Evolutionary conservation across 2,113 vertebrate species (phyloP).

Genomic region (Callospermophilus lateralis): DNA sequence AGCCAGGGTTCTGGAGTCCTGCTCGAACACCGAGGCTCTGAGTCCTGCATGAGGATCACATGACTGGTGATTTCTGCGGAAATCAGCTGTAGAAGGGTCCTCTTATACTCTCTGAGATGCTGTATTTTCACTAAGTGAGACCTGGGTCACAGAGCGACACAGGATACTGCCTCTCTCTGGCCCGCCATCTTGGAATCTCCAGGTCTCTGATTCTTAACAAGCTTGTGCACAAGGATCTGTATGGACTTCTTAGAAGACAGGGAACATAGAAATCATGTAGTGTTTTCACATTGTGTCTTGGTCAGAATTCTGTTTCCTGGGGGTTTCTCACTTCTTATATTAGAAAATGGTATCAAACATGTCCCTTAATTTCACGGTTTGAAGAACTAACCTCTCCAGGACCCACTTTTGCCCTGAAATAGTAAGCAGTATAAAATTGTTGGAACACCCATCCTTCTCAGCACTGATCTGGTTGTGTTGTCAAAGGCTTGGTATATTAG

Average conservation of each 20-base stretch:
- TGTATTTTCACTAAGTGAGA: too few relatives aligned
- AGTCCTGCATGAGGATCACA: too few relatives aligned
- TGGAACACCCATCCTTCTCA: not conserved
- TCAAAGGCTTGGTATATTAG: not conserved
- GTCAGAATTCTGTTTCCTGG: not conserved
- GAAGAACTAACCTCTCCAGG: not conserved
- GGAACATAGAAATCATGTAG: not conserved
- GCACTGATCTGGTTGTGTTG: not conserved
- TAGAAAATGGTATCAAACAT: constrained; percentile 15
- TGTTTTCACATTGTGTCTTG: not conserved
- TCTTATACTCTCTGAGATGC: too few relatives aligned
- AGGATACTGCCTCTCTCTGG: too few relatives aligned
- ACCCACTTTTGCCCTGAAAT: not conserved
- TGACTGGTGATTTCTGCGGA: too few relatives aligned
- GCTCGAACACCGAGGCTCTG: too few relatives aligned
- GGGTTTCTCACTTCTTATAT: not conserved
- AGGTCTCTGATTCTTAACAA: not conserved
- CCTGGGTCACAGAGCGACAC: too few relatives aligned
- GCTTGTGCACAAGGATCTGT: not conserved
- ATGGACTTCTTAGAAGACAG: not conserved
- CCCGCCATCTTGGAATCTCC: too few relatives aligned
- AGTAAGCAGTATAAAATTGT: not conserved
- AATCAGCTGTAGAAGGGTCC: too few relatives aligned
- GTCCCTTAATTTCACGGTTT: not conserved
- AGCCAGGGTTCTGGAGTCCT: too few relatives aligned